phyloP scores from a whole-genome alignment of 2,797 vertebrate species.

The Rhincodon typus region DNA sequence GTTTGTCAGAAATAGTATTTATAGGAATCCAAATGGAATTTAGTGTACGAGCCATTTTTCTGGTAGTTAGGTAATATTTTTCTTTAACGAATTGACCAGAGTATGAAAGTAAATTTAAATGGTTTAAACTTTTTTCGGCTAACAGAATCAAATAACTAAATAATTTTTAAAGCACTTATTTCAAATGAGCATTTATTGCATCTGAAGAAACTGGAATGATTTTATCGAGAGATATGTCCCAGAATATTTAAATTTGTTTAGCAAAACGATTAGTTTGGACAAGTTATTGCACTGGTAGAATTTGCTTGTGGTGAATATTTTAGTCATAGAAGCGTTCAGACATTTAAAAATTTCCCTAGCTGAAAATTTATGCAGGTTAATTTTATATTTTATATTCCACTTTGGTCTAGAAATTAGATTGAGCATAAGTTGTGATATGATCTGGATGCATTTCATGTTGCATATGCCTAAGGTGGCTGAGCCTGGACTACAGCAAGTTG shows the following conservation, averaged over 20 bases:
- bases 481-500: neutral
- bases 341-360: neutral
- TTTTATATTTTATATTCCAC: neutral
- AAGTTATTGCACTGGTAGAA: neutral
- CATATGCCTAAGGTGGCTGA: neutral
- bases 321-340: neutral
- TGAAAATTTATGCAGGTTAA: neutral
- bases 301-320: conserved; percentile 1
- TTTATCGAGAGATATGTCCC: neutral
- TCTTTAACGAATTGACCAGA: neutral
- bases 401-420: neutral
- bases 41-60: neutral
- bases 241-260: neutral
- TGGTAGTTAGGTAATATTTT: neutral
- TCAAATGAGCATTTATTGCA: neutral
- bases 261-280: neutral
- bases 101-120: neutral
- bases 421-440: neutral
- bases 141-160: neutral
- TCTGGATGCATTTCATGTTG: neutral
- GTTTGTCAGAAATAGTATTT: conserved; percentile 21
- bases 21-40: neutral
- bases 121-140: neutral
- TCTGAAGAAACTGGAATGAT: neutral
- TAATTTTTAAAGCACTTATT: neutral